These are phyloP conservation scores for Felis chaus DNA, from an alignment of 2,113 vertebrate species.

Conservation along the genomic window DNA sequence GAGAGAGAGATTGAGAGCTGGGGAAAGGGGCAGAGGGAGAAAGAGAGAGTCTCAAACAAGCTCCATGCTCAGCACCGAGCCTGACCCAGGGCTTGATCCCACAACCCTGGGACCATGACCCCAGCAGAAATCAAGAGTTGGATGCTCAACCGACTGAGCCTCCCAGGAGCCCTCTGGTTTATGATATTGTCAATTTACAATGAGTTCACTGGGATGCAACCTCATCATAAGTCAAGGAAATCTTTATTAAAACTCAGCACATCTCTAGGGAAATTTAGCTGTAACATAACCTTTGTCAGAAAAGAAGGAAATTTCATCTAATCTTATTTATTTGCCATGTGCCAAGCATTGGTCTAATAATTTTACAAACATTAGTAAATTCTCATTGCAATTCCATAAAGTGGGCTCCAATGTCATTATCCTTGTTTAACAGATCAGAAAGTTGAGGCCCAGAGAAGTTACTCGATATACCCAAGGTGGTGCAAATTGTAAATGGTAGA, in stretches of 20 bases:
- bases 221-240: neutral
- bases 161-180: neutral
- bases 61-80: too few relatives aligned
- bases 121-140: too few relatives aligned
- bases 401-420: neutral
- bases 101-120: too few relatives aligned
- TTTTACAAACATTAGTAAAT: neutral
- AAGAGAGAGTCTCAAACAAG: too few relatives aligned
- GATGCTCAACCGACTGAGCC: too few relatives aligned
- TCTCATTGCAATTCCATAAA: neutral
- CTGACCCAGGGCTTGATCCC: too few relatives aligned
- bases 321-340: slow-evolving; percentile 8
- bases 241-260: neutral
- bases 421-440: neutral
- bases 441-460: neutral
- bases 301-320: neutral
- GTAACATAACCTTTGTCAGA: neutral
- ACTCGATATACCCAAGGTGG: neutral
- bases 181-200: neutral
- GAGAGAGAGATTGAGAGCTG: too few relatives aligned
- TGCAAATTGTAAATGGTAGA: neutral
- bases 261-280: neutral
- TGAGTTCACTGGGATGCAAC: neutral
- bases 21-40: too few relatives aligned
- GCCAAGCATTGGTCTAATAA: neutral